These are phyloP conservation scores for Ptilorrhoa leucosticta DNA, from an alignment of 2,113 vertebrate genomes.

Conservation along the genomic window DNA sequence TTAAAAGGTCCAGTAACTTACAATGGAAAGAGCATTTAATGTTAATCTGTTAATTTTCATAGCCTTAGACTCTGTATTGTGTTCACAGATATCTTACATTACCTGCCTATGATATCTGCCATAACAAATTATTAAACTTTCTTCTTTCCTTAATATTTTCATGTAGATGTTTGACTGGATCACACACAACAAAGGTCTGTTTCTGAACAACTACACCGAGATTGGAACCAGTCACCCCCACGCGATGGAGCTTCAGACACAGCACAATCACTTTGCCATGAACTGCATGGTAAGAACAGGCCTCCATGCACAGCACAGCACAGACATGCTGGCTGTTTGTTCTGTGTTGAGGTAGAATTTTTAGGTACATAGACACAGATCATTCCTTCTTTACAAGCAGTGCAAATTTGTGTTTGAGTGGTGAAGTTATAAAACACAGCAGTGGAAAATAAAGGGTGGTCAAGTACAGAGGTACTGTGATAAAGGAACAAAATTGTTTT, in stretches of 20 bases:
- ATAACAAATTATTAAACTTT: background rate
- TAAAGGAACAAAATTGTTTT: background rate
- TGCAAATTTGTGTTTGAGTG: background rate
- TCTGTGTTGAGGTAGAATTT: background rate
- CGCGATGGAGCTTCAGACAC: slow-evolving; percentile 93
- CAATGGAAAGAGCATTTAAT: background rate
- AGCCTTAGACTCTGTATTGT: background rate
- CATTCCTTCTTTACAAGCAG: background rate
- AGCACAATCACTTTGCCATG: slow-evolving; percentile 98
- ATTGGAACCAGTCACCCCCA: slow-evolving; percentile 95
- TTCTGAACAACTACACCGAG: slow-evolving; percentile 95
- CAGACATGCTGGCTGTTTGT: background rate
- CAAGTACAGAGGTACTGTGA: background rate
- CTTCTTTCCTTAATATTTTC: background rate
- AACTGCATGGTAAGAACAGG: slow-evolving; percentile 95
- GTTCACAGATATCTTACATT: background rate
- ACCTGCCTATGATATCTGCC: background rate
- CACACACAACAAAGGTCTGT: slow-evolving; percentile 98
- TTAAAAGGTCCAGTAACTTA: background rate
- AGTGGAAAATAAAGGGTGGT: background rate
- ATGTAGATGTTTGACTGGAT: slow-evolving; percentile 99
- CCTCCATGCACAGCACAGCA: background rate
- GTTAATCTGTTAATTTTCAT: background rate
- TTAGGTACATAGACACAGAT: background rate
- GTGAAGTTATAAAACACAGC: background rate